phyloP scores from a whole-genome alignment of 30 jellyfish, hydroid and myxozoan species.

The Euphysa ruthae region DNA sequence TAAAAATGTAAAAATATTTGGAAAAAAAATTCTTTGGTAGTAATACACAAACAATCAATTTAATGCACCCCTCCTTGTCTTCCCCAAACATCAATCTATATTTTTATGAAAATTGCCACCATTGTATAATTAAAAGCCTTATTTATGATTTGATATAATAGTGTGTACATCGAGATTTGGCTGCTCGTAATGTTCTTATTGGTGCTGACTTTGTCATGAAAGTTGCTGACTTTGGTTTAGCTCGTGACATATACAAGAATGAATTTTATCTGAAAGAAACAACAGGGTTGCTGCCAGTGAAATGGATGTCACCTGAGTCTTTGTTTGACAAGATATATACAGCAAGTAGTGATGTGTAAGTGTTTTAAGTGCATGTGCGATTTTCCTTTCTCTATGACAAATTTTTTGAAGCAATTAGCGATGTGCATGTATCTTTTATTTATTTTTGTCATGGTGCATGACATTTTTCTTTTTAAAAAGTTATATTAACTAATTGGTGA shows the following conservation, averaged over 20 bases:
- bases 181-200: slow-evolving; percentile 86
- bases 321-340: slow-evolving; percentile 78
- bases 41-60: no score
- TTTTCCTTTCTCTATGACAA: no score
- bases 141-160: not conserved
- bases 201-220: slow-evolving; percentile 86
- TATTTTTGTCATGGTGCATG: not conserved
- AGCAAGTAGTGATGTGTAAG: slow-evolving; percentile 79
- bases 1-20: no score
- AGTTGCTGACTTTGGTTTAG: slow-evolving; percentile 92
- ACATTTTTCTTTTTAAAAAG: no score
- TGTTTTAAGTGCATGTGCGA: slow-evolving; percentile 9
- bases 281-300: slow-evolving; percentile 87
- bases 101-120: no score
- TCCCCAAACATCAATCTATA: no score
- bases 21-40: no score
- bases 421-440: not conserved
- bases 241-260: slow-evolving; percentile 84
- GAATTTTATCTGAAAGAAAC: slow-evolving; percentile 83
- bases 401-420: no score
- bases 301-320: slow-evolving; percentile 98
- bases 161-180: slow-evolving; percentile 96
- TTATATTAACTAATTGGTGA: no score
- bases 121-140: no score
- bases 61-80: no score